Evolutionary conservation across 1,140 invertebrate genomes (phyloP).

Genomic region (Megalonaias nervosa): DNA sequence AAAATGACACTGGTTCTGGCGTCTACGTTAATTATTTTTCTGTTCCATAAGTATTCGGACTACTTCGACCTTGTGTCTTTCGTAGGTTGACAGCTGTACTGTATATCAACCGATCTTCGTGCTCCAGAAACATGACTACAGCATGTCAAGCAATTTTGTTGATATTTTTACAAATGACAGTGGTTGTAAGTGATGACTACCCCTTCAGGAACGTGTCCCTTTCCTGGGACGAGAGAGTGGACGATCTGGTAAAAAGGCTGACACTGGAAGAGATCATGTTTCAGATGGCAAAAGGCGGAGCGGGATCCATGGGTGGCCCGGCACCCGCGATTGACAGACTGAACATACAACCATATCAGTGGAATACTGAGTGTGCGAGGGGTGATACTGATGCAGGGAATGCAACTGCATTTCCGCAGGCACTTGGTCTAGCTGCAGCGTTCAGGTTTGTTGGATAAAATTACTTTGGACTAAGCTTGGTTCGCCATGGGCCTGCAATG

Average conservation of each 20-base stretch:
- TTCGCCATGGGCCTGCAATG: no score
- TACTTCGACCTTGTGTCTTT: no score
- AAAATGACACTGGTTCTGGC: no score
- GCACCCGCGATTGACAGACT: constrained; percentile 64
- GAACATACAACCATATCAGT: constrained; percentile 63
- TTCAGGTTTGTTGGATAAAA: constrained; percentile 53
- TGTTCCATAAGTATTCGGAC: no score
- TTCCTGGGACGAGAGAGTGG: constrained; percentile 61
- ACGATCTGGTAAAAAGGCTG: constrained; percentile 63
- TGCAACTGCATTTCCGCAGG: constrained; percentile 66
- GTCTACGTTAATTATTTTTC: no score
- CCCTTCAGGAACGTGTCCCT: constrained; percentile 63
- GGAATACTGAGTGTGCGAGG: constrained; percentile 67
- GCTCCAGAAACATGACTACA: no score
- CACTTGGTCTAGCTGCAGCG: constrained; percentile 64
- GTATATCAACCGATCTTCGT: no score
- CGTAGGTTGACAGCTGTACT: no score
- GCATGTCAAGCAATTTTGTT: no score
- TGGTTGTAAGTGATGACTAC: no score
- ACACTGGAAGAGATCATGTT: constrained; percentile 60
- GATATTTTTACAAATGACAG: no score
- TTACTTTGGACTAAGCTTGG: no score
- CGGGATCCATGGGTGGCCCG: constrained; percentile 54
- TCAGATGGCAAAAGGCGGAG: constrained; percentile 65
- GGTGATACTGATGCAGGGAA: constrained; percentile 58